These are phyloP conservation scores for Thalassophryne amazonica DNA, from an alignment of 2,797 vertebrate genomes.

Conservation along the genomic window DNA sequence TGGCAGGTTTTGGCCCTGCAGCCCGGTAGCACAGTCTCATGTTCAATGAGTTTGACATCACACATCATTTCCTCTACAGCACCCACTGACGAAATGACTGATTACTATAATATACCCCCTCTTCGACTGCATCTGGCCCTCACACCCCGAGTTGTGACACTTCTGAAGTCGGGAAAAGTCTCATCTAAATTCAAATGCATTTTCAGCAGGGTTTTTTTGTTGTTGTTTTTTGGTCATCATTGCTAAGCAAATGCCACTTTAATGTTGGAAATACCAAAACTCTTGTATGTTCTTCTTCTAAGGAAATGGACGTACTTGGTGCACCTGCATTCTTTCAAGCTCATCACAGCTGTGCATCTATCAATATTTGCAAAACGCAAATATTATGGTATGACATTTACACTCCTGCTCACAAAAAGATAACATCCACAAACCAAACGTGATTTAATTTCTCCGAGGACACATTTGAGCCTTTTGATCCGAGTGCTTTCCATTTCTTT, in stretches of 20 bases:
- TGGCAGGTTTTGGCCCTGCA: too few species aligned
- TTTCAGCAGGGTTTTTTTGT: too few species aligned
- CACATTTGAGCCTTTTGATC: conserved; percentile 19
- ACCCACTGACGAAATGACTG: too few species aligned
- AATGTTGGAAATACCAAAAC: neutral
- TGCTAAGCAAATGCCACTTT: neutral
- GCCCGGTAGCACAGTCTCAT: too few species aligned
- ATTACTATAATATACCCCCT: too few species aligned
- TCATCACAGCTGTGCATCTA: conserved; percentile 28
- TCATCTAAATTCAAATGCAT: too few species aligned
- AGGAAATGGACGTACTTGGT: neutral
- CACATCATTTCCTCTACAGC: too few species aligned
- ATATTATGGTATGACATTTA: conserved; percentile 37
- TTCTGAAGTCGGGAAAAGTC: too few species aligned
- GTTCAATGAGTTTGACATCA: too few species aligned
- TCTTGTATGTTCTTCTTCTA: neutral
- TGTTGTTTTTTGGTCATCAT: too few species aligned
- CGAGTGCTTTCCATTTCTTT: conserved; percentile 17
- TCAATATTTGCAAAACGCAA: conserved; percentile 51
- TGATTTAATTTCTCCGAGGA: conserved; percentile 56
- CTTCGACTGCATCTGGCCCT: too few species aligned
- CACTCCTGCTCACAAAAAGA: conserved; percentile 24
- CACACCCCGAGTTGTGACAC: too few species aligned
- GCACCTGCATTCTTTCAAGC: conserved; percentile 40
- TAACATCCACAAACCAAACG: conserved; percentile 44